Base-by-base conservation (phyloP, 2,113 vertebrate species). In the Gavialis gangeticus region DNA sequence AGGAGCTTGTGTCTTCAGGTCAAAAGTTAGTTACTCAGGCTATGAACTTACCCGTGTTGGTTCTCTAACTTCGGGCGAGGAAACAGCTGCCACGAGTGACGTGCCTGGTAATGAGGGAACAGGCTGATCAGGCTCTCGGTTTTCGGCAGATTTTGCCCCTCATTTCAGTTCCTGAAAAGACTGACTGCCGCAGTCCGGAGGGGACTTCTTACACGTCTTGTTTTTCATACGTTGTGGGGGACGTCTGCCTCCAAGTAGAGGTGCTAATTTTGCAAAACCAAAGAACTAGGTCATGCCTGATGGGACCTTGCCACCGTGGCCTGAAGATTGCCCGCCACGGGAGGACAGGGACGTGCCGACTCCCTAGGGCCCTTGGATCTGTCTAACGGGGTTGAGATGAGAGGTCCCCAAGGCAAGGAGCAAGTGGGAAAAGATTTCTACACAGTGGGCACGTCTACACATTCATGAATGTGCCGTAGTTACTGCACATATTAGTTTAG, bases 1-100 rank as follows among this genome's bases (percentile, higher is more conserved):
- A 95, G 96, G 87, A 0, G 93, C 89, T 97, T 97, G 94, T 54
- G 46, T 83, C 94, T 97, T 97, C 95, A 92, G 96, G 96, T 94
- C 60, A 93, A 96, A 82, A 94, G 91, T 90, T 95, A 93, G 95
- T 96, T 92, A 58, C 86, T 78, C 83, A 66, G 82, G 56, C 62
- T 91, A 93, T 93, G 92, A 85, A 34, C 4, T 1, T 54, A 64
- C 67, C 27, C 57, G 86, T 88, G 62, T 82, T 91, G 89, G 92
- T 92, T 75, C 55, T 13, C 34, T n/a, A 34, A 0, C 56, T 71
- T 82, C 75, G 57, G 58, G 57, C 82, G 46, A 46, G 75, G 80
- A 92, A 75, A 27, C 75, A 87, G 81, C 92, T 89, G 60, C 30
- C 30, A 2, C 79, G 90, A 89, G 83, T 54, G 37, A 11, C 60